phyloP scores from a whole-genome alignment of 2,113 vertebrate species.

The Stigmatopora argus region DNA sequence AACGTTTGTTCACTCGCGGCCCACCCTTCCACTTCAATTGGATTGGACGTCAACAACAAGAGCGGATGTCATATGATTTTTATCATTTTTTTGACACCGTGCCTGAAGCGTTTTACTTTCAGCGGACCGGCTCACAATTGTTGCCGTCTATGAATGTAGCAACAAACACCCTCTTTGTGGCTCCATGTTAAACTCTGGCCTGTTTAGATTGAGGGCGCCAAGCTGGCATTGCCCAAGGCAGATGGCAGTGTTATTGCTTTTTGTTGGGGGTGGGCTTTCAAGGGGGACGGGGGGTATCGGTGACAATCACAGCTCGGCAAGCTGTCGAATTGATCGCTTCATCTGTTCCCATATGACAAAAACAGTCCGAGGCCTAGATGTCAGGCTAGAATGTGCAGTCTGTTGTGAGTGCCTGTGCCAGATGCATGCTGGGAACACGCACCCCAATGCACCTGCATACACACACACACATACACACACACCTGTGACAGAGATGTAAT shows the following conservation, averaged over 20 bases:
- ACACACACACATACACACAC: slow-evolving; percentile 7
- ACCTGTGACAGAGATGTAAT: slow-evolving; percentile 38
- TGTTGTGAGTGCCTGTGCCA: slow-evolving; percentile 54
- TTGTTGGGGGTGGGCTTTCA: neutral
- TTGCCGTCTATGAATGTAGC: slow-evolving; percentile 10
- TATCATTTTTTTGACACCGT: too few species aligned
- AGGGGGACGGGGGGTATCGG: slow-evolving; percentile 50
- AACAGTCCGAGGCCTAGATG: slow-evolving; percentile 29
- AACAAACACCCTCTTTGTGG: slow-evolving; percentile 21
- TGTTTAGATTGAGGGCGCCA: slow-evolving; percentile 44
- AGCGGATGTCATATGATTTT: too few species aligned
- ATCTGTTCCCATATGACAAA: slow-evolving; percentile 51
- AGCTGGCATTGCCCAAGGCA: slow-evolving; percentile 59
- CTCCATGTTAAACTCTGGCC: slow-evolving; percentile 39
- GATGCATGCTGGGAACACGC: slow-evolving; percentile 49
- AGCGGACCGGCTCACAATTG: neutral
- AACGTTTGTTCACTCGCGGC: too few species aligned
- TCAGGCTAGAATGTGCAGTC: slow-evolving; percentile 44
- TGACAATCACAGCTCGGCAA: slow-evolving; percentile 67
- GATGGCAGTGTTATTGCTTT: slow-evolving; percentile 54
- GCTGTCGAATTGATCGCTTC: slow-evolving; percentile 66
- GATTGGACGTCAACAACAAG: too few species aligned
- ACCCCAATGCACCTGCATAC: slow-evolving; percentile 3
- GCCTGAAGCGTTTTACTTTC: neutral
- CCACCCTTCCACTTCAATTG: too few species aligned